These are phyloP conservation scores for Thymelicus lineola DNA, from an alignment of 2,888 invertebrate genomes.

Conservation along the genomic window DNA sequence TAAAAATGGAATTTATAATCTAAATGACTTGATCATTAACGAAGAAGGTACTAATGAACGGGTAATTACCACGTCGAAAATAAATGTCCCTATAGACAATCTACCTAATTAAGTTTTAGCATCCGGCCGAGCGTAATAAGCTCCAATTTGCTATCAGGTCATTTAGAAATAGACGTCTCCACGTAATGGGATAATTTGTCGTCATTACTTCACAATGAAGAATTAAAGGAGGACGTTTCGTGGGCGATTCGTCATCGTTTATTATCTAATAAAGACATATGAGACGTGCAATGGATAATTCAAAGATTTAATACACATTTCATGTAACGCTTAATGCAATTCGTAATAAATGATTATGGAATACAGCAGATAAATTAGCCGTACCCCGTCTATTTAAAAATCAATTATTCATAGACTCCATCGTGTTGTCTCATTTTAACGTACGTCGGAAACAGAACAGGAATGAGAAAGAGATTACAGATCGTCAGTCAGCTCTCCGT, in stretches of 20 bases:
- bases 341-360: neutral
- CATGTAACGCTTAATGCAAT: neutral
- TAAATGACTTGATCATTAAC: conserved; percentile 2
- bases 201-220: conserved; percentile 63
- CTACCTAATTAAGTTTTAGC: conserved; percentile 41
- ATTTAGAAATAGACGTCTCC: conserved; percentile 48
- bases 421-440: too few relatives aligned
- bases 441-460: neutral
- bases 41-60: conserved; percentile 41
- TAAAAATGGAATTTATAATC: neutral
- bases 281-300: conserved; percentile 39
- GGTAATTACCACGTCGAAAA: conserved; percentile 39
- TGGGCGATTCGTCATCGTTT: conserved; percentile 60
- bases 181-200: conserved; percentile 66
- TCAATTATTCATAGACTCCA: too few relatives aligned
- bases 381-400: too few relatives aligned
- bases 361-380: neutral
- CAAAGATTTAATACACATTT: neutral
- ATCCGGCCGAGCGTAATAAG: conserved; percentile 42
- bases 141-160: conserved; percentile 48
- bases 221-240: conserved; percentile 57
- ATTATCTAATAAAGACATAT: conserved; percentile 54
- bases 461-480: conserved; percentile 10
- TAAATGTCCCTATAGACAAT: conserved; percentile 36
- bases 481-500: conserved; percentile 43